Percentiles rank a stretch among this genome's conserved stretches.
Conservation (phyloP, 1,140 invertebrate genomes). For the Drosophila persimilis region DNA sequence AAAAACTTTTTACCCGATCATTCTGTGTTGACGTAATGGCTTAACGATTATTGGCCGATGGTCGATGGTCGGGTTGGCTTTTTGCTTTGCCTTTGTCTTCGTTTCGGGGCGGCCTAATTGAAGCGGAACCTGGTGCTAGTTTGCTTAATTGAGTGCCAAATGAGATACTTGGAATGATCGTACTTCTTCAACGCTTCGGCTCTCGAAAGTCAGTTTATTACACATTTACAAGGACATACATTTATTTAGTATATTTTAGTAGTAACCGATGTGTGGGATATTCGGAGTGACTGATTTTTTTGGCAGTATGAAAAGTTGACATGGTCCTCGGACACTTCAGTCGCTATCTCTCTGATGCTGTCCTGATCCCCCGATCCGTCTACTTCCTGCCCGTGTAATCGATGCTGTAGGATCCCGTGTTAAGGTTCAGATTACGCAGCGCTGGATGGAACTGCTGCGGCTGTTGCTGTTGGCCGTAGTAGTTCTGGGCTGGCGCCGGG, state of each 20-base stretch:
- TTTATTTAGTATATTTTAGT: conserved; percentile 27
- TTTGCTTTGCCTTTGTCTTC: conserved; percentile 20
- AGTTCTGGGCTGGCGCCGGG: conserved; percentile 58
- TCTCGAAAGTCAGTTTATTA: conserved; percentile 52
- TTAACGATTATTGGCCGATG: conserved; percentile 54
- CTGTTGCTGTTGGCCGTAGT: conserved; percentile 72
- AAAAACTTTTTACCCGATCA: conserved; percentile 57
- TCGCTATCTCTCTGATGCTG: conserved; percentile 55
- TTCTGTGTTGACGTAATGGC: conserved; percentile 72
- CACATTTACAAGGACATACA: conserved; percentile 52
- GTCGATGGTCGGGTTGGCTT: conserved; percentile 30
- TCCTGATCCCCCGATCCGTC: conserved; percentile 1
- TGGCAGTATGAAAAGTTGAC: conserved; percentile 66
- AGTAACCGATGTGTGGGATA: conserved; percentile 30
- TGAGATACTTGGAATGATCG: conserved; percentile 44
- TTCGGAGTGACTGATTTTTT: conserved; percentile 72
- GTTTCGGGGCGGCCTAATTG: conserved; percentile 45
- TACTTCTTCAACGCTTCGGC: conserved; percentile 33
- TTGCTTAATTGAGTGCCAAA: conserved; percentile 39
- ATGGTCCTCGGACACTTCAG: conserved; percentile 72
- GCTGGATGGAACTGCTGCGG: conserved; percentile 77
- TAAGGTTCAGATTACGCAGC: conserved; percentile 72
- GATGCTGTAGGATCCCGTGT: conserved; percentile 80
- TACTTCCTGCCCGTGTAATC: conserved; percentile 81
- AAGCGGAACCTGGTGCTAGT: conserved; percentile 58